These are phyloP conservation scores for Sipha flava DNA, from an alignment of 1,140 invertebrate genomes.

Conservation along the genomic window DNA sequence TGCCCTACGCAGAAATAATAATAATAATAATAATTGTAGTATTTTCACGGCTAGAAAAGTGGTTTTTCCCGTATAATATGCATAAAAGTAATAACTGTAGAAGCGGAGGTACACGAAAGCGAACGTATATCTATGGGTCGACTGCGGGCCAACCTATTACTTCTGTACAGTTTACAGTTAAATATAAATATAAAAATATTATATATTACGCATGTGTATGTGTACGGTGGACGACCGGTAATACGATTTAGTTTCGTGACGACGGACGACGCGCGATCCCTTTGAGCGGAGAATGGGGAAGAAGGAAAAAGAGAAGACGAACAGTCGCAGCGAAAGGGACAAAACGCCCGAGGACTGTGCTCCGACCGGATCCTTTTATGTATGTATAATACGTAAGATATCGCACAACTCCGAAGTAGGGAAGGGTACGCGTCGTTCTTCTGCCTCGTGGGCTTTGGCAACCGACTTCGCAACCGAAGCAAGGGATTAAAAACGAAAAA, in stretches of 20 bases:
- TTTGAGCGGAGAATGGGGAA: not conserved
- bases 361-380: conserved; percentile 3
- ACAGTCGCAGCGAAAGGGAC: not conserved
- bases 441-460: not conserved
- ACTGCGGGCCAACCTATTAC: too few relatives aligned
- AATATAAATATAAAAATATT: not conserved
- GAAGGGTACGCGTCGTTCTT: not conserved
- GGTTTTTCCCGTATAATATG: too few relatives aligned
- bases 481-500: conserved; percentile 9
- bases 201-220: not conserved
- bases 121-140: not conserved
- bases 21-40: too few relatives aligned
- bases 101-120: too few relatives aligned
- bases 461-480: not conserved
- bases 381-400: not conserved
- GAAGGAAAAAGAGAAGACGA: not conserved
- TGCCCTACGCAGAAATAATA: too few relatives aligned
- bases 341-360: conserved; percentile 3
- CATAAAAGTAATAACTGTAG: too few relatives aligned
- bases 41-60: too few relatives aligned
- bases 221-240: not conserved
- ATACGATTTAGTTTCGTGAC: conserved; percentile 9
- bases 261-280: not conserved
- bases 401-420: not conserved
- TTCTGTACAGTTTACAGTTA: too few relatives aligned